A percentile compares a stretch with the other conserved stretches of the same genome.
phyloP scores from a whole-genome alignment of 1,140 invertebrate genomes.

The Eriosoma lanigerum region DNA sequence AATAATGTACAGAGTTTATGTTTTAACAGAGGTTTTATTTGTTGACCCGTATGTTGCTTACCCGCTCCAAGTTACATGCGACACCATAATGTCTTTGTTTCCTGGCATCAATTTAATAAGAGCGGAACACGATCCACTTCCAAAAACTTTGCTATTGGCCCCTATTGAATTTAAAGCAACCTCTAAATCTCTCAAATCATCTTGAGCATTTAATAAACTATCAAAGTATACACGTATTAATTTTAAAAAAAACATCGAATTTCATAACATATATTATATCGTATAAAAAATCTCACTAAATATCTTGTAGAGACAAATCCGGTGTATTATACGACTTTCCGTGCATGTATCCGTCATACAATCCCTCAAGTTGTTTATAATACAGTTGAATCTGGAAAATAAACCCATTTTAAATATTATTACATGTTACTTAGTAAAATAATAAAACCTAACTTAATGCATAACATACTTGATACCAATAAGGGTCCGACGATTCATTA shows the following conservation, averaged over 20 bases:
- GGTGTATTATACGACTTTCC: conserved; percentile 13
- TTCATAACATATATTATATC: too few relatives aligned
- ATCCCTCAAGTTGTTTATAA: conserved; percentile 32
- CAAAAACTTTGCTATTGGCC: not conserved
- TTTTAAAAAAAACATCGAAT: not conserved
- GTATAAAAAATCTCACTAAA: conserved; percentile 13
- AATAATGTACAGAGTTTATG: too few relatives aligned
- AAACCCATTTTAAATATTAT: too few relatives aligned
- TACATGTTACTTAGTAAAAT: too few relatives aligned
- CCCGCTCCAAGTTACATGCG: conserved; percentile 19
- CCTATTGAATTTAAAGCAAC: not conserved
- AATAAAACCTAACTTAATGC: too few relatives aligned
- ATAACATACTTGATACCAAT: conserved; percentile 77
- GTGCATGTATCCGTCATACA: conserved; percentile 22
- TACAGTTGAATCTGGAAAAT: not conserved
- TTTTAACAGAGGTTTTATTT: too few relatives aligned
- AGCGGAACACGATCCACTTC: conserved; percentile 30
- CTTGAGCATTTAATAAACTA: conserved; percentile 1
- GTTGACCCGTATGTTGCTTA: not conserved
- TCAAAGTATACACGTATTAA: not conserved
- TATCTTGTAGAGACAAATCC: not conserved
- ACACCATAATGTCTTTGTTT: conserved; percentile 29
- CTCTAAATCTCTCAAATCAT: conserved; percentile 3
- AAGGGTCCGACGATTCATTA: conserved; percentile 57
- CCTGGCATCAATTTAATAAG: conserved; percentile 17